Conservation (phyloP, 2,888 invertebrate genomes). For the Oscheius sp. region DNA sequence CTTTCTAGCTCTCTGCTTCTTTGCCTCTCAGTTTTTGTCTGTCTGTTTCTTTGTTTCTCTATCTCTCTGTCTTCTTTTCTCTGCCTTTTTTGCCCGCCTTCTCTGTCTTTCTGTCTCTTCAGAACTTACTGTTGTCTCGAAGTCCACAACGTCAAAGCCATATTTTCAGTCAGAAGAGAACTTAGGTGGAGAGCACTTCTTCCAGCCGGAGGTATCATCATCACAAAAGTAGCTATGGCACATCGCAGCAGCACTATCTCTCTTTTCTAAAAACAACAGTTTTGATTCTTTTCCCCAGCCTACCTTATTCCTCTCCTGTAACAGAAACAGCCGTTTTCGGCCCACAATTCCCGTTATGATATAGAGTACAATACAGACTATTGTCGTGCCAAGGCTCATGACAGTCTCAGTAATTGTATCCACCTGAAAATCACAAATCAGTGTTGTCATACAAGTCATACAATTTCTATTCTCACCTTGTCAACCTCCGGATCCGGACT, state of each 20-base stretch:
- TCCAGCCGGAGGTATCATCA: neutral
- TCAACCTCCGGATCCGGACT: constrained; percentile 8
- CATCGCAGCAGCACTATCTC: neutral
- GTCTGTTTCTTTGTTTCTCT: no score
- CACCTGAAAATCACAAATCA: neutral
- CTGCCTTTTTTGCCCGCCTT: no score
- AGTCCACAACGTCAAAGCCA: neutral
- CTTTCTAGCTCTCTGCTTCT: no score
- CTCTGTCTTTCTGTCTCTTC: neutral
- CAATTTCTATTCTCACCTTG: neutral
- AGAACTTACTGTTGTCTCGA: neutral
- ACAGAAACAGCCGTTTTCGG: neutral
- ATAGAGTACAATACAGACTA: neutral
- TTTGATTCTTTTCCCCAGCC: neutral
- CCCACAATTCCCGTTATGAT: neutral
- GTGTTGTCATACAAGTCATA: no score
- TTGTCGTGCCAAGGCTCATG: constrained; percentile 5
- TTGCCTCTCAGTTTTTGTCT: no score
- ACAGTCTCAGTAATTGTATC: neutral
- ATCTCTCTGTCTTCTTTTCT: no score
- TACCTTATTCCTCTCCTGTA: constrained; percentile 6
- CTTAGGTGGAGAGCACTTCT: neutral
- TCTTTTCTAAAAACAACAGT: neutral
- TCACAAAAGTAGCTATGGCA: constrained; percentile 8
- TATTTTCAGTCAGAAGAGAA: neutral